Evolutionary conservation across 2,113 vertebrate genomes (phyloP).

Genomic region (Sylvia atricapilla): DNA sequence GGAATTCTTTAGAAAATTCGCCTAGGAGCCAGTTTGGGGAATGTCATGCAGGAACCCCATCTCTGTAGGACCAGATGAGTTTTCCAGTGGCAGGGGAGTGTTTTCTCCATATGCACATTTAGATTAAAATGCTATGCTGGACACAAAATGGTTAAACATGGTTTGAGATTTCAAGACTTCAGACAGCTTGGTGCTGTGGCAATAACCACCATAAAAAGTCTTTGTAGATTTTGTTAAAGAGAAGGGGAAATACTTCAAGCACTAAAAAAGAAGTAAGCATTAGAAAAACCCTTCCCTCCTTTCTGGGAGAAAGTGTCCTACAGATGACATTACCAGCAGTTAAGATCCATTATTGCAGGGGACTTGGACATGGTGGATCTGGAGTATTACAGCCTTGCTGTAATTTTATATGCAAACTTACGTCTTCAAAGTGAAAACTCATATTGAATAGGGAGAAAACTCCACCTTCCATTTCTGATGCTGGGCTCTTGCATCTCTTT

Average conservation of each 20-base stretch:
- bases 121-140: neutral
- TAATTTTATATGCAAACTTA: neutral
- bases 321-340: neutral
- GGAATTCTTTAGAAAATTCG: neutral
- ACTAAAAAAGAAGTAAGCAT: neutral
- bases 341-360: neutral
- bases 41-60: neutral
- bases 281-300: neutral
- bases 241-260: neutral
- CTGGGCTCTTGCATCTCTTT: neutral
- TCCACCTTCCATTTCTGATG: neutral
- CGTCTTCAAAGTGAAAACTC: neutral
- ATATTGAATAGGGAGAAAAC: neutral
- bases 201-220: neutral
- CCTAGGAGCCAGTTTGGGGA: neutral
- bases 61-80: neutral
- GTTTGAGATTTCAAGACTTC: neutral
- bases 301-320: neutral
- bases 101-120: neutral
- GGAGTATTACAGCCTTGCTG: neutral
- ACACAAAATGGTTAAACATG: accelerated
- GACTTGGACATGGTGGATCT: neutral
- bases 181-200: neutral
- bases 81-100: neutral
- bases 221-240: neutral